Evolutionary conservation across 2,888 invertebrate species (phyloP).

Genomic region (Sesia bembeciformis): DNA sequence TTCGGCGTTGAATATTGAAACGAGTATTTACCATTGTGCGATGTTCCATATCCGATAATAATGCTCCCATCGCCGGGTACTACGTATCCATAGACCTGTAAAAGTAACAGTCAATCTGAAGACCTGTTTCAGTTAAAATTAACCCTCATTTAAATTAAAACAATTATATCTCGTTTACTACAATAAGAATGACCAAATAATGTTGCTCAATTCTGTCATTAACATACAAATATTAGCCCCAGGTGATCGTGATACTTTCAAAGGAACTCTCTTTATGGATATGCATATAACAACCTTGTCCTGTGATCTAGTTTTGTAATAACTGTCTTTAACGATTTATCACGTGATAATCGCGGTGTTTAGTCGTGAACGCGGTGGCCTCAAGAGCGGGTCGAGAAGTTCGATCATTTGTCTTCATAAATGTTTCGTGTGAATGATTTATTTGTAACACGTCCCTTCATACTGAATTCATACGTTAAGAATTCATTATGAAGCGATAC

Average conservation of each 20-base stretch:
- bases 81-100: conserved; percentile 70
- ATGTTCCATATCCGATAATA: conserved; percentile 80
- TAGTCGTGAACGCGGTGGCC: conserved; percentile 29
- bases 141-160: background rate
- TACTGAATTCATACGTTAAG: background rate
- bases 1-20: too few species aligned
- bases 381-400: conserved; percentile 16
- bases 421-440: conserved; percentile 2
- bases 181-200: background rate
- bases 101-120: conserved; percentile 13
- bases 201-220: conserved; percentile 6
- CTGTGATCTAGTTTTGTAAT: conserved; percentile 36
- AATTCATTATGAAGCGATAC: too few species aligned
- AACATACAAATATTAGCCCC: conserved; percentile 22
- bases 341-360: conserved; percentile 26
- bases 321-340: conserved; percentile 31
- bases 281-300: conserved; percentile 25
- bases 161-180: background rate
- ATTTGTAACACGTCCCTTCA: background rate
- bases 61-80: conserved; percentile 77
- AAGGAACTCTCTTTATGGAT: conserved; percentile 23
- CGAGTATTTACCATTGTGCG: conserved; percentile 71
- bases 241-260: conserved; percentile 23
- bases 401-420: conserved; percentile 17
- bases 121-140: background rate